Evolutionary conservation across 2,113 vertebrate species (phyloP).

Genomic region (Colistium nudipinnis): DNA sequence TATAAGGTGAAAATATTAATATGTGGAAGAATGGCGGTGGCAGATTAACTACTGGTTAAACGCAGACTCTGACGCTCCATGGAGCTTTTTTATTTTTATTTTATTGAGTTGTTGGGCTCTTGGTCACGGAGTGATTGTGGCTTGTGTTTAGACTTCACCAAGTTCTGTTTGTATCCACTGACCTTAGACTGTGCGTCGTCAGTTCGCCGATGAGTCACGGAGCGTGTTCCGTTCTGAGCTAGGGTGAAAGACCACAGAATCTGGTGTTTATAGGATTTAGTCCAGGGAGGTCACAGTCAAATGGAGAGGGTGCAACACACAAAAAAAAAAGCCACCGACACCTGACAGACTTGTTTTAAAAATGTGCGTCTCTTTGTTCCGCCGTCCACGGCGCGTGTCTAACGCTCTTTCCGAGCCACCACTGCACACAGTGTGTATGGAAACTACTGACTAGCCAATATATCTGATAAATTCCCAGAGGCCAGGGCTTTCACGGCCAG

Average conservation of each 20-base stretch:
- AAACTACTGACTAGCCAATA: not conserved
- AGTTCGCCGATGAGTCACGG: no score
- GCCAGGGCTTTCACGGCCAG: not conserved
- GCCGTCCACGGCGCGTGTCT: not conserved
- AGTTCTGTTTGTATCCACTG: no score
- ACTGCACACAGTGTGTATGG: not conserved
- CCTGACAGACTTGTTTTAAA: not conserved
- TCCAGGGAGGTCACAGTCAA: constrained; percentile 16
- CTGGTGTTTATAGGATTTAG: constrained; percentile 48
- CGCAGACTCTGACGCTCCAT: not conserved
- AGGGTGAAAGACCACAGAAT: constrained; percentile 21
- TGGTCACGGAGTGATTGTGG: not conserved
- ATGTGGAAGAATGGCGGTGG: not conserved
- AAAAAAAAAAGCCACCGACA: not conserved
- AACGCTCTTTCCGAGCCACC: not conserved
- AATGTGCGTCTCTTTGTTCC: constrained; percentile 8
- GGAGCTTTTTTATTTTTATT: no score
- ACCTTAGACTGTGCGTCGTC: not conserved
- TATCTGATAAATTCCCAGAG: not conserved
- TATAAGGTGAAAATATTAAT: no score
- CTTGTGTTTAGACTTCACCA: not conserved
- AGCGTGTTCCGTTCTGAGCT: not conserved
- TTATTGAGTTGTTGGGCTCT: not conserved
- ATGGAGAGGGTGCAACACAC: not conserved
- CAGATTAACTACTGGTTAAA: not conserved